A percentile compares a stretch with the other conserved stretches of the same genome.
Conservation (phyloP, 2,888 invertebrate genomes). For the Lithophane semibrunnea region DNA sequence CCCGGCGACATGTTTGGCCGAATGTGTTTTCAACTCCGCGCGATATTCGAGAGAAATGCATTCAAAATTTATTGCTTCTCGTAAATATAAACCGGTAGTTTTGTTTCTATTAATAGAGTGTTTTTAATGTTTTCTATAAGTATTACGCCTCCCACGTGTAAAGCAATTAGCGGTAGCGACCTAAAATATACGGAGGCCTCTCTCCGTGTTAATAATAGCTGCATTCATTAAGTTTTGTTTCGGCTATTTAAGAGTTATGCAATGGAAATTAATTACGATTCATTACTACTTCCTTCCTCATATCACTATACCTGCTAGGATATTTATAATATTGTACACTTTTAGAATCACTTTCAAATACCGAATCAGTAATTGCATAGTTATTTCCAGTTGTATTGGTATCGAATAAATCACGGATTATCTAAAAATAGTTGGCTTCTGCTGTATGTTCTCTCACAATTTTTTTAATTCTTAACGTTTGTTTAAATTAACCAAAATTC, state of each 20-base stretch:
- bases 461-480: constrained; percentile 37
- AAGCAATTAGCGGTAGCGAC: constrained; percentile 53
- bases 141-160: constrained; percentile 45
- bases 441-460: constrained; percentile 40
- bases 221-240: constrained; percentile 52
- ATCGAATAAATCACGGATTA: constrained; percentile 25
- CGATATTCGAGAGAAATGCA: constrained; percentile 60
- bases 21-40: constrained; percentile 35
- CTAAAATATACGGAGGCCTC: constrained; percentile 51
- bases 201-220: constrained; percentile 48
- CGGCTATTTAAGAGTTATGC: constrained; percentile 37
- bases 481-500: constrained; percentile 34
- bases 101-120: constrained; percentile 56
- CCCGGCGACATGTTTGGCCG: constrained; percentile 53
- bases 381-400: constrained; percentile 6
- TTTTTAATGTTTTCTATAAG: constrained; percentile 50
- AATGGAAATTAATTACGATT: constrained; percentile 38
- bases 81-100: constrained; percentile 56
- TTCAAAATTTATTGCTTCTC: constrained; percentile 43
- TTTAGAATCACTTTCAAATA: constrained; percentile 15
- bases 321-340: not conserved
- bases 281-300: constrained; percentile 20
- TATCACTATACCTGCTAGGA: constrained; percentile 22
- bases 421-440: constrained; percentile 36
- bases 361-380: constrained; percentile 1